phyloP scores from a whole-genome alignment of 1,140 invertebrate species.

The Nylanderia fulva region DNA sequence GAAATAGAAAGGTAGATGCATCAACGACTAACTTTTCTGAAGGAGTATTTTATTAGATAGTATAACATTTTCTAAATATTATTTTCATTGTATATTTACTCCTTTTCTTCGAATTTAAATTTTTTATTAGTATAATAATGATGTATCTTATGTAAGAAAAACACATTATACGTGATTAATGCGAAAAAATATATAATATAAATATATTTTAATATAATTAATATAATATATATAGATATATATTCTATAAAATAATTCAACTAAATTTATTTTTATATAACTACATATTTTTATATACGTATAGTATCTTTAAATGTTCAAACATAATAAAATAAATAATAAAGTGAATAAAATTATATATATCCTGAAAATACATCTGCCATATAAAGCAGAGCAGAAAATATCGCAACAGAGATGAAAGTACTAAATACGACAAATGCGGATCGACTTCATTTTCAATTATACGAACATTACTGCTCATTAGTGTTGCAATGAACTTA shows the following conservation, averaged over 20 bases:
- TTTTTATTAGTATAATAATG: neutral
- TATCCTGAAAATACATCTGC: neutral
- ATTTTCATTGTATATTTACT: constrained; percentile 3
- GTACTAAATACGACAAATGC: neutral
- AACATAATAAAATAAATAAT: neutral
- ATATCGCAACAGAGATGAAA: constrained; percentile 8
- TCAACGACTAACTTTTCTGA: neutral
- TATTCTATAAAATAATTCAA: no score
- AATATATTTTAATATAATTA: no score
- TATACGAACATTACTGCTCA: constrained; percentile 19
- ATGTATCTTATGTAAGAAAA: neutral
- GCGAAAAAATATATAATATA: neutral
- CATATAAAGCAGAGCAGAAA: neutral
- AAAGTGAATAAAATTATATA: neutral
- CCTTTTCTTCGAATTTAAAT: neutral
- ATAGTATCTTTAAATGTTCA: neutral
- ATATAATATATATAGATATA: no score
- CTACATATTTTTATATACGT: neutral
- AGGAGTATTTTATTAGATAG: neutral
- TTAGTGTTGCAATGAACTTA: constrained; percentile 38
- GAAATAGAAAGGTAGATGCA: constrained; percentile 22
- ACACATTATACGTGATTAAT: neutral
- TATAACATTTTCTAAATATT: neutral
- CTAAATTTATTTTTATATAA: no score
- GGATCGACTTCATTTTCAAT: constrained; percentile 31